Base-by-base conservation (phyloP, 2,797 vertebrate genomes). In the Zalophus californianus region DNA sequence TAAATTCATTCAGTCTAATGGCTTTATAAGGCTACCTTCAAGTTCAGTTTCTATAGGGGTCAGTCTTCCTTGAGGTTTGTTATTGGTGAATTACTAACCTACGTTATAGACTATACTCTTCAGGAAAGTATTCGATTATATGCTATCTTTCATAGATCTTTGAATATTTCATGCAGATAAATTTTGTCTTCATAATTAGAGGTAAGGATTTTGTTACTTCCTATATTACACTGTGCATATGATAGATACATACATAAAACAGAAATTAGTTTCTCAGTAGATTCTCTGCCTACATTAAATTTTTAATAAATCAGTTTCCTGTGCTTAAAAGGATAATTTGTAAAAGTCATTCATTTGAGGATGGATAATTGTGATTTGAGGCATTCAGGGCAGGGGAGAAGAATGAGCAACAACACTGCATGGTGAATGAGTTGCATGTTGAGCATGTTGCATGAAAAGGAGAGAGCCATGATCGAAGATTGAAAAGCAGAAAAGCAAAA, bases 301-400 rank as follows among this genome's bases (percentile, higher is more conserved):
- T 94, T 97, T 82, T 86, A 92, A 94, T 96, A 95, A 95, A 88
- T 97, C 77, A 94, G 72, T 73, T 96, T 91, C 56, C 54, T 77
- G 20, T 85, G 86, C 27, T 94, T 95, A 68, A 60, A 90, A 96
- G 60, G 79, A 94, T 78, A 96, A 64, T 96, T 93, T 96, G 60
- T 97, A 94, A 88, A 93, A 93, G 82, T 21, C 87, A 96, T 91
- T 90, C 90, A 92, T 92, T 96, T 27, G 44, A 95, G 83, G 62
- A 75, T 68, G 25, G 66, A 90, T 77, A n/a, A 21, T 77, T 92
- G 80, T 68, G 80, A 92, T 88, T 90, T 88, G 90, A 96, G n/a
- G 18, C 8, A 0, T 66, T 96, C 38, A n/a, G 48, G 50, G 35
- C 35, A 70, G 91, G 48, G 64, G 68, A 86, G 80, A 97, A 97